Conservation (phyloP, 2,797 vertebrate species). For the Tarsius wallacei region DNA sequence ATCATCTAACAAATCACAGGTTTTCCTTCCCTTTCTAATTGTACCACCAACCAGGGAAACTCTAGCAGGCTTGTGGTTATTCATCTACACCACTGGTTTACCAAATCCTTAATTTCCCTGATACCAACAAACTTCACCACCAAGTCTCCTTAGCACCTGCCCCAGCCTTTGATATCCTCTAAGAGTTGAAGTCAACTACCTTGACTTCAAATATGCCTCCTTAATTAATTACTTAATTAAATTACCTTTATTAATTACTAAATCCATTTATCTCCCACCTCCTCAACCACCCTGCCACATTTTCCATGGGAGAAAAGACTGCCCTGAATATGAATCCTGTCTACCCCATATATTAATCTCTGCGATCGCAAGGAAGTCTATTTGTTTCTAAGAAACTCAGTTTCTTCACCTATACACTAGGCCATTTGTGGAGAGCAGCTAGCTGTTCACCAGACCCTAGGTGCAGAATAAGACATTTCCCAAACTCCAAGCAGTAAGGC, state of each 20-base stretch:
- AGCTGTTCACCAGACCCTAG: background rate
- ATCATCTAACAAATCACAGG: background rate
- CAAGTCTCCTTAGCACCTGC: fast-evolving
- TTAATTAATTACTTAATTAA: background rate
- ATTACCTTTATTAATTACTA: background rate
- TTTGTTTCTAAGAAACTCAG: background rate
- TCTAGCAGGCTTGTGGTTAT: too few relatives aligned
- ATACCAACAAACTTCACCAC: background rate
- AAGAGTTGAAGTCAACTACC: background rate
- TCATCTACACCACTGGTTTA: fast-evolving
- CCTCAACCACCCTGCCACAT: background rate
- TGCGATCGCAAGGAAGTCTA: background rate
- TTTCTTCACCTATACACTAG: background rate
- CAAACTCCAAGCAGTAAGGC: background rate
- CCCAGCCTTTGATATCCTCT: too few relatives aligned
- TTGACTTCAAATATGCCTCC: background rate
- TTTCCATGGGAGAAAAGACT: fast-evolving
- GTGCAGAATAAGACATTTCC: background rate
- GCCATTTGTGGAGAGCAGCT: background rate
- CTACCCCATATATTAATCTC: background rate
- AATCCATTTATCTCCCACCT: background rate
- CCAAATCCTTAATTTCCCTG: background rate
- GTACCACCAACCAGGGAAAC: background rate
- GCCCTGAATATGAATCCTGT: background rate
- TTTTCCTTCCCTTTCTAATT: background rate